A percentile compares a stretch with the other conserved stretches of the same genome.
Conservation (phyloP, 2,113 vertebrate genomes). For the Penelope pileata region DNA sequence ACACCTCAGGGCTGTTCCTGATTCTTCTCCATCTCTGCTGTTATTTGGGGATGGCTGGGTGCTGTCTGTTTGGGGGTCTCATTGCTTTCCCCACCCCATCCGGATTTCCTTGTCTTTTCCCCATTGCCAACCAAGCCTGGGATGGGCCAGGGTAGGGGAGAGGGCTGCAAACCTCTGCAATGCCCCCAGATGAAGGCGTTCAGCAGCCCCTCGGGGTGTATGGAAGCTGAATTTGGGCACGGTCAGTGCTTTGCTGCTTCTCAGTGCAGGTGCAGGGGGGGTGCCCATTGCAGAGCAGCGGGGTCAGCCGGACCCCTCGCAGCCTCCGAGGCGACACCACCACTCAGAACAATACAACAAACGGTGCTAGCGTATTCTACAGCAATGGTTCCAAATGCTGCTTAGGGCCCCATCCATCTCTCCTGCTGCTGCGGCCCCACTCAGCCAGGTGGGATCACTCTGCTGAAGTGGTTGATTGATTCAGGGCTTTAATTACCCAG, state of each 20-base stretch:
- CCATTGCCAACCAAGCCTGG: not conserved
- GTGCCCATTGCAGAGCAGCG: not conserved
- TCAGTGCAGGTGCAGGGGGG: not conserved
- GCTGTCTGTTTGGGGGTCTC: not conserved
- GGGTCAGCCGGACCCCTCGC: not conserved
- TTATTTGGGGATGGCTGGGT: not conserved
- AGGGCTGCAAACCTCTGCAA: not conserved
- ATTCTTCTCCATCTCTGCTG: accelerated
- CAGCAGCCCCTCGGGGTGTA: not conserved
- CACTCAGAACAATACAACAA: not conserved
- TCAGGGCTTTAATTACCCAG: not conserved
- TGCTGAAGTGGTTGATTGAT: not conserved
- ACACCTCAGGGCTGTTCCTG: not conserved
- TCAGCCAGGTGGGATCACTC: not conserved
- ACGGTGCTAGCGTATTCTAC: slow-evolving; percentile 15
- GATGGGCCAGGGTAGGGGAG: not conserved
- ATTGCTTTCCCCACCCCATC: not conserved
- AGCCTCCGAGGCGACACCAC: not conserved
- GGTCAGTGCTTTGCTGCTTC: accelerated
- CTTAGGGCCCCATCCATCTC: not conserved
- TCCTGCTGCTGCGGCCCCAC: not conserved
- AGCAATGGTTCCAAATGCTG: slow-evolving; percentile 30
- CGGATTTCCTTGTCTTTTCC: not conserved
- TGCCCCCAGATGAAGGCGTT: not conserved
- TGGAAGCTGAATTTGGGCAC: not conserved